Evolutionary conservation across 2,113 vertebrate species (phyloP).

Genomic region (Gila orcuttii): DNA sequence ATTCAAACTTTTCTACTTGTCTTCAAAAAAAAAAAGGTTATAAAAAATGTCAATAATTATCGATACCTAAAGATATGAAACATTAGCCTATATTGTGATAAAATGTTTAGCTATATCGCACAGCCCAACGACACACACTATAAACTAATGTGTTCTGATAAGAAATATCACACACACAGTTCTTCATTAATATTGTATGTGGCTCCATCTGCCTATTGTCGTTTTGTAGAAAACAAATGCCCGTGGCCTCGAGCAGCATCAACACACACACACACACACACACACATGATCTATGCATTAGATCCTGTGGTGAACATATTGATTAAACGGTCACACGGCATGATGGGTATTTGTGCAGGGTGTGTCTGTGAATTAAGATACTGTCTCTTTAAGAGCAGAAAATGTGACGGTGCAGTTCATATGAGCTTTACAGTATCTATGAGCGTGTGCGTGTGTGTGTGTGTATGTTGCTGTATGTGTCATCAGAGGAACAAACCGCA

Average conservation of each 20-base stretch:
- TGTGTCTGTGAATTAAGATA: neutral
- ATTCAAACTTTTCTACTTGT: too few relatives aligned
- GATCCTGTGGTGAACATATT: neutral
- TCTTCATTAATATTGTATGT: conserved; percentile 37
- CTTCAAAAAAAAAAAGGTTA: too few relatives aligned
- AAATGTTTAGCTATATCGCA: too few relatives aligned
- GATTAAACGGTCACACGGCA: neutral
- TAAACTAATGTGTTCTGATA: neutral
- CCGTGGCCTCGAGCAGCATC: neutral
- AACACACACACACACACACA: neutral
- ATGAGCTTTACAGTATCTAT: neutral
- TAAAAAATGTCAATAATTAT: too few relatives aligned
- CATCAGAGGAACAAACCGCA: conserved; percentile 17
- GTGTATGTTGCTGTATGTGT: neutral
- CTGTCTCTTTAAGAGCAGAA: neutral
- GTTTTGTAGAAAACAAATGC: conserved; percentile 3
- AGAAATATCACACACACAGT: conserved; percentile 27
- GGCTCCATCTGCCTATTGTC: conserved; percentile 38
- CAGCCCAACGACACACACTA: neutral
- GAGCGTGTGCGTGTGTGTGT: neutral
- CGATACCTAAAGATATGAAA: too few relatives aligned
- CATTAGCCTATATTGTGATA: too few relatives aligned
- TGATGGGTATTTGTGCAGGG: neutral
- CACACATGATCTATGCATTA: neutral
- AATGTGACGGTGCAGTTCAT: neutral